Percentiles rank a stretch among this genome's conserved stretches.
Evolutionary conservation across 1,140 invertebrate species (phyloP).

Genomic region (Physella acuta): DNA sequence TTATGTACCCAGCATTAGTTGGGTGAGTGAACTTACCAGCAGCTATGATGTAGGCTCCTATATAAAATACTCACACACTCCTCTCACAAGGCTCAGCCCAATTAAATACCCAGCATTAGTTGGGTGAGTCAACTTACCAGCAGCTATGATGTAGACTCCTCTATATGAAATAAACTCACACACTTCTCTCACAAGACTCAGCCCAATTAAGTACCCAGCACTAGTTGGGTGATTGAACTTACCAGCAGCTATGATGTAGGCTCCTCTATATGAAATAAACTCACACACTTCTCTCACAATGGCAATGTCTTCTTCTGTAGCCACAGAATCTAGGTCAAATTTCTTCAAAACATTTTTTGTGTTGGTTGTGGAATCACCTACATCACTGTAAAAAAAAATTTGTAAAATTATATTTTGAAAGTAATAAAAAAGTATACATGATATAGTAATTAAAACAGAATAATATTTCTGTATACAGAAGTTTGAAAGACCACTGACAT

Average conservation of each 20-base stretch:
- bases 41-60: conserved; percentile 89
- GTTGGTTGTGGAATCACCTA: conserved; percentile 57
- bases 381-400: conserved; percentile 34
- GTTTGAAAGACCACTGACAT: no score
- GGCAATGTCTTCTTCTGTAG: conserved; percentile 81
- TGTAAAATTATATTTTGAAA: no score
- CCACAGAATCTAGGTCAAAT: conserved; percentile 71
- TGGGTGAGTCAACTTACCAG: no score
- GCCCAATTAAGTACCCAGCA: no score
- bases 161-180: conserved; percentile 87
- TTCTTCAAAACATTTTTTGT: conserved; percentile 81
- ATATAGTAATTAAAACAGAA: no score
- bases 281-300: conserved; percentile 88
- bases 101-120: no score
- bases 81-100: no score
- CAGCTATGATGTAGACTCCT: conserved; percentile 88
- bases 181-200: conserved; percentile 83
- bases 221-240: no score
- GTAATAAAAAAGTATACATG: no score
- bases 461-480: no score
- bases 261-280: conserved; percentile 85
- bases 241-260: conserved; percentile 86
- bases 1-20: no score
- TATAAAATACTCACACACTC: conserved; percentile 86
- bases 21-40: conserved; percentile 81